Evolutionary conservation across 2,113 vertebrate genomes (phyloP), one percentile per base, ranked within the genome.

Genomic region (Oncorhynchus tshawytscha): DNA sequence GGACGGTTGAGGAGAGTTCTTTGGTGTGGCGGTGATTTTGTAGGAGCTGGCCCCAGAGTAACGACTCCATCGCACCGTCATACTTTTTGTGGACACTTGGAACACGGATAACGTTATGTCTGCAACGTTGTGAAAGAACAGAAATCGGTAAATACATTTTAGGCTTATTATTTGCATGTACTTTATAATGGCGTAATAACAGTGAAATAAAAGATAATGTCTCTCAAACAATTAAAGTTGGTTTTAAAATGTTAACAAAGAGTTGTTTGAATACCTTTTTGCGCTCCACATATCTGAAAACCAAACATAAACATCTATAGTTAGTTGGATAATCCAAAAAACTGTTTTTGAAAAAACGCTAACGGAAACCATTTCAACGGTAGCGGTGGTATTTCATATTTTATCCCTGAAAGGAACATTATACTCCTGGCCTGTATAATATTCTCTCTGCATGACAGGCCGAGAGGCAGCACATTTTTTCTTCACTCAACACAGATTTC

Each of bases 251-350:
- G 51, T 54, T 54, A 4, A 54, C 16, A 54, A 45, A 45, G 13
- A 3, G 15, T 54, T 18, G 51, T 54, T 54, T 18, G 8, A 80
- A 81, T 95, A 99, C 95, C 96, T 90, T 92, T 88, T 85, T 92
- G 87, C 62, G 89, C 88, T 65, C 92, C 88, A 90, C 90, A 90
- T 70, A 95, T 88, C 97, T 99, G 94, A 83, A 95, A 95, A 91
- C 67, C 6, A 93, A 91, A 73, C 39, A 70, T 8, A 84, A 67
- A 79, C 60, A 82, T 72, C 76, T 3, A 71, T 27, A n/a, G 18
- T 31, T 71, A 67, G 75, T 85, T 79, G 83, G 60, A 82, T 66
- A 79, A 34, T 12, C 72, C 79, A 74, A 25, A 67, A 75, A 29
- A 9, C 65, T 49, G 72, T 12, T 8, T 65, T 18, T 34, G 59